These are phyloP conservation scores for Aselliscus stoliczkanus DNA, from an alignment of 2,797 vertebrate species.

Conservation along the genomic window DNA sequence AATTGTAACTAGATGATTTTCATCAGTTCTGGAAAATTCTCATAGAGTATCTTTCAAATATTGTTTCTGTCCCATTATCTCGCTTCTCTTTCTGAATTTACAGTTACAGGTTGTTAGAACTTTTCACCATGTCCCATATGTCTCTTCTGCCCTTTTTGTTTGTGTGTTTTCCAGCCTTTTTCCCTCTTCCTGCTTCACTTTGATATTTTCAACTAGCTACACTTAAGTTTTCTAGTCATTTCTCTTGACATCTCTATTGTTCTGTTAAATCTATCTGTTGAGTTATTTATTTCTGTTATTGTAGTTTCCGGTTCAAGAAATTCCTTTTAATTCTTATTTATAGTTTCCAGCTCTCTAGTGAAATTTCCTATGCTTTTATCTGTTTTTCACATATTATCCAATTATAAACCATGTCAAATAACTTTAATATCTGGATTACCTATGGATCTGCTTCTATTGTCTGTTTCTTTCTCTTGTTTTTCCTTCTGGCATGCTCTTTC, in stretches of 20 bases:
- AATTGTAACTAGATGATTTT: background rate
- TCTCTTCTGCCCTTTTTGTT: background rate
- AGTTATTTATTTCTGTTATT: background rate
- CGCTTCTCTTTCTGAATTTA: background rate
- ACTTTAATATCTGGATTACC: background rate
- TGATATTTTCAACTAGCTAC: background rate
- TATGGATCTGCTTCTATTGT: background rate
- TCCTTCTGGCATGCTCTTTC: background rate
- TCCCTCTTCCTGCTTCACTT: background rate
- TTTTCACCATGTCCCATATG: background rate
- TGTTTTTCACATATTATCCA: background rate
- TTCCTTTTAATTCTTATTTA: slow-evolving; percentile 9
- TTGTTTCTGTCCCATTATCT: background rate
- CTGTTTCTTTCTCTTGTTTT: background rate
- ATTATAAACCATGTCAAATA: background rate
- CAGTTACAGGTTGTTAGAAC: background rate
- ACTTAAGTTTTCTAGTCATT: background rate
- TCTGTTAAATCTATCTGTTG: background rate
- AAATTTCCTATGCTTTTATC: background rate
- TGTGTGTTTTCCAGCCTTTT: background rate
- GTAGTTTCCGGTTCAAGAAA: background rate
- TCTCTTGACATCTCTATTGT: background rate
- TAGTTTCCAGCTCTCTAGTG: background rate
- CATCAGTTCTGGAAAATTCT: background rate
- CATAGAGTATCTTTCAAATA: background rate